These are phyloP conservation scores for Pungitius pungitius DNA, from an alignment of 2,113 vertebrate genomes.

Conservation along the genomic window DNA sequence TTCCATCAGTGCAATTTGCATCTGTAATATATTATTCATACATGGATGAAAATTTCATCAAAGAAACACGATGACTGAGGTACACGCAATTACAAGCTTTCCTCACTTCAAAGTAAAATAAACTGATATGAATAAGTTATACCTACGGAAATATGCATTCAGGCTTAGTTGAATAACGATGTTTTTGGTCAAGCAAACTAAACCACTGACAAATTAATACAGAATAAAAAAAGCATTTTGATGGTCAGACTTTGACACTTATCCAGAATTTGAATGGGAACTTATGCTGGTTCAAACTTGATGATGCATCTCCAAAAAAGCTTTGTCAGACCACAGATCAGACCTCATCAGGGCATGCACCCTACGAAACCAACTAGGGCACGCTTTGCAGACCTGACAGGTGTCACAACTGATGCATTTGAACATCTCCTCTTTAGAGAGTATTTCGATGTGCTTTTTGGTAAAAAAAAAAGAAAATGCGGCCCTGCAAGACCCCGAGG, in stretches of 20 bases:
- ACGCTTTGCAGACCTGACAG: slow-evolving; percentile 30
- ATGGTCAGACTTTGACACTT: slow-evolving; percentile 16
- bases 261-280: slow-evolving; percentile 17
- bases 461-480: slow-evolving; percentile 44
- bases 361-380: slow-evolving; percentile 36
- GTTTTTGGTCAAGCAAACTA: slow-evolving; percentile 57
- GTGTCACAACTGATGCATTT: slow-evolving; percentile 51
- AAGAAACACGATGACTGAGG: slow-evolving; percentile 82
- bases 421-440: slow-evolving; percentile 49
- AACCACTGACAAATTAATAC: slow-evolving; percentile 37
- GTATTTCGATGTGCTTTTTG: slow-evolving; percentile 47
- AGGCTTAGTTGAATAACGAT: slow-evolving; percentile 65
- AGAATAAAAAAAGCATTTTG: slow-evolving; percentile 30
- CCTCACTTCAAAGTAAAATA: slow-evolving; percentile 82
- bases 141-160: slow-evolving; percentile 67
- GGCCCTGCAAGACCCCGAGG: slow-evolving; percentile 27
- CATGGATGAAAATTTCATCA: slow-evolving; percentile 80
- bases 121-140: slow-evolving; percentile 81
- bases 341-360: slow-evolving; percentile 32
- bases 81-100: slow-evolving; percentile 78
- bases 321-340: slow-evolving; percentile 35
- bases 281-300: slow-evolving; percentile 20
- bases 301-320: slow-evolving; percentile 13
- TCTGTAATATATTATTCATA: slow-evolving; percentile 79
- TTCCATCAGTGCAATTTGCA: slow-evolving; percentile 76